Evolutionary conservation across 2,888 invertebrate genomes (phyloP).

Genomic region (Chirona hameri): DNA sequence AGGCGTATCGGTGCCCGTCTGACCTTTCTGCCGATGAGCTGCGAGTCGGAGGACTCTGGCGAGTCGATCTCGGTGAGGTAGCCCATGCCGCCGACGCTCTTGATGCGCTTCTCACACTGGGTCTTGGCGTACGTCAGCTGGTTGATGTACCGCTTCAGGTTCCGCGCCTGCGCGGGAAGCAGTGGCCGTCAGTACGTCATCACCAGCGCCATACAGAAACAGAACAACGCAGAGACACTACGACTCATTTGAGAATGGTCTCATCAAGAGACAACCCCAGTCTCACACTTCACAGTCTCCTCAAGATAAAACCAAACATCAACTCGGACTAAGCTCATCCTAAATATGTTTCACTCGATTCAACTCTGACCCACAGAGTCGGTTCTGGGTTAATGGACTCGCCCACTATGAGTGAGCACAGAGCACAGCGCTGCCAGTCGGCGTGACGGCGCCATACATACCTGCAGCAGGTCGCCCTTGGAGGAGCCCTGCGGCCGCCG

Average conservation of each 20-base stretch:
- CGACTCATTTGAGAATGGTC: too few species aligned
- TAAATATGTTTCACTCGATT: too few species aligned
- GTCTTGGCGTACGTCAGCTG: conserved; percentile 75
- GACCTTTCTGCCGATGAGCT: conserved; percentile 35
- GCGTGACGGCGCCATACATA: too few species aligned
- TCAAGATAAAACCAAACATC: too few species aligned
- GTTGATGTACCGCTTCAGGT: conserved; percentile 77
- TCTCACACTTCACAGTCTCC: too few species aligned
- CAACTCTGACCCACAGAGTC: too few species aligned
- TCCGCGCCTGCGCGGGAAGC: conserved; percentile 61
- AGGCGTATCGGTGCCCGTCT: background rate
- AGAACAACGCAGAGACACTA: too few species aligned
- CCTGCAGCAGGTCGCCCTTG: conserved; percentile 65
- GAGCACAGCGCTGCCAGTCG: too few species aligned
- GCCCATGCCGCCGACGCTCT: conserved; percentile 71
- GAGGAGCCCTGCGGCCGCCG: conserved; percentile 56
- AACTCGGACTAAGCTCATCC: too few species aligned
- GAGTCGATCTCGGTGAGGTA: conserved; percentile 41
- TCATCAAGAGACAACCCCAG: too few species aligned
- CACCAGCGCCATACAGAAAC: background rate
- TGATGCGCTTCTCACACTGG: conserved; percentile 72
- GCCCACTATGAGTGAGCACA: too few species aligned
- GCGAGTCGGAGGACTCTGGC: conserved; percentile 25
- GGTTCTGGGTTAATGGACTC: too few species aligned
- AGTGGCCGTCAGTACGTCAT: background rate